These are phyloP conservation scores for Galleria mellonella DNA, from an alignment of 1,140 invertebrate genomes.

Conservation along the genomic window DNA sequence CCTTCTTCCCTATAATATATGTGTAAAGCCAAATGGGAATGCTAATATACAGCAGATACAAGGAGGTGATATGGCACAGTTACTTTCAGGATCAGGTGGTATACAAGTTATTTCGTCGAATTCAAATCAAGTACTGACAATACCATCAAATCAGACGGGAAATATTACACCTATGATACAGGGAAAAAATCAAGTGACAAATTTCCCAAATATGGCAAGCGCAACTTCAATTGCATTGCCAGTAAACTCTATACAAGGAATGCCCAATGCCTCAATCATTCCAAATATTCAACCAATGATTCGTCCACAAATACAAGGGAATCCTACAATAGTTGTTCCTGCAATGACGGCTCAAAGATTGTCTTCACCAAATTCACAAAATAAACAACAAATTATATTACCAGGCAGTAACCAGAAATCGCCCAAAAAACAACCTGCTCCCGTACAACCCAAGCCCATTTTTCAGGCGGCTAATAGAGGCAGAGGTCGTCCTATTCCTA, in stretches of 20 bases:
- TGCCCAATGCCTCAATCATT: constrained; percentile 60
- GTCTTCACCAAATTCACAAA: constrained; percentile 62
- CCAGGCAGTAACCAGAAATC: constrained; percentile 62
- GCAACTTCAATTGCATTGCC: constrained; percentile 64
- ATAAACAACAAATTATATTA: constrained; percentile 65
- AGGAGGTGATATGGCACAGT: constrained; percentile 59
- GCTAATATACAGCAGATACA: constrained; percentile 66
- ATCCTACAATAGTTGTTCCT: constrained; percentile 68
- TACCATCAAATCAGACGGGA: constrained; percentile 58
- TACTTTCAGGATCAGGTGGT: constrained; percentile 58
- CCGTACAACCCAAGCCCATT: constrained; percentile 68
- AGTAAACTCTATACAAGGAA: constrained; percentile 67
- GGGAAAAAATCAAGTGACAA: constrained; percentile 62
- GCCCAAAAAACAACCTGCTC: constrained; percentile 65
- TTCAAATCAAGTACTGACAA: constrained; percentile 66
- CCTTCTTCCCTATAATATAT: constrained; percentile 67
- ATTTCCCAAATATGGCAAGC: constrained; percentile 70
- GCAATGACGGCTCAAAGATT: constrained; percentile 63
- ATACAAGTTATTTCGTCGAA: constrained; percentile 71
- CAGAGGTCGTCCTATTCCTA: constrained; percentile 60
- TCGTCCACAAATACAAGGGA: constrained; percentile 60
- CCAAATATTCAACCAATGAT: constrained; percentile 70
- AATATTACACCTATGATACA: constrained; percentile 58
- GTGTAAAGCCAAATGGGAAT: constrained; percentile 64
- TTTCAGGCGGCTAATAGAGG: constrained; percentile 62